Evolutionary conservation across 2,888 invertebrate species (phyloP).

Genomic region (Phragmatobia fuliginosa): DNA sequence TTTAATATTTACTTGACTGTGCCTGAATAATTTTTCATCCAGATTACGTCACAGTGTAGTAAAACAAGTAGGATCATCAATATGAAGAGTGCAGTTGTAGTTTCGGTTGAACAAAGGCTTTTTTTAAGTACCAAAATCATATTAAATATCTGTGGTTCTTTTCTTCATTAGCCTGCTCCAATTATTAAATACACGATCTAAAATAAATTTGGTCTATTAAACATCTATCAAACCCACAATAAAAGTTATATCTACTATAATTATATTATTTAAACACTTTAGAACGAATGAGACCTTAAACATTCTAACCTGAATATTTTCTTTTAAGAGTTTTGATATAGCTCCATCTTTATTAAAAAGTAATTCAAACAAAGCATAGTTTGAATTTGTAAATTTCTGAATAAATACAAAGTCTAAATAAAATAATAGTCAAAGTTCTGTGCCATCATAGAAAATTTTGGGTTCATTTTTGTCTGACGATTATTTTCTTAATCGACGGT

Average conservation of each 20-base stretch:
- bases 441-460: too few species aligned
- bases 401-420: too few species aligned
- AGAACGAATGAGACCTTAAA: background rate
- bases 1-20: conserved; percentile 11
- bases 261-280: background rate
- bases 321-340: too few species aligned
- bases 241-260: background rate
- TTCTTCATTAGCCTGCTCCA: background rate
- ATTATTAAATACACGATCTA: background rate
- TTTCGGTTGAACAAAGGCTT: conserved; percentile 1
- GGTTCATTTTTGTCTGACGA: too few species aligned
- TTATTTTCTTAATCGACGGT: too few species aligned
- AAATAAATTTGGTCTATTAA: too few species aligned
- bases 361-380: background rate
- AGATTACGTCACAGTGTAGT: background rate
- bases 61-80: background rate
- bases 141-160: background rate
- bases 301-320: too few species aligned
- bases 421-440: too few species aligned
- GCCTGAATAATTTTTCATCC: background rate
- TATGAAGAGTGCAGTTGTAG: conserved; percentile 12
- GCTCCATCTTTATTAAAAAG: background rate
- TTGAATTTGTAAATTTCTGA: background rate
- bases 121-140: background rate
- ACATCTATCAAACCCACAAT: background rate